Base-by-base conservation (phyloP, 2,888 invertebrate genomes). In the Tinea trinotella region DNA sequence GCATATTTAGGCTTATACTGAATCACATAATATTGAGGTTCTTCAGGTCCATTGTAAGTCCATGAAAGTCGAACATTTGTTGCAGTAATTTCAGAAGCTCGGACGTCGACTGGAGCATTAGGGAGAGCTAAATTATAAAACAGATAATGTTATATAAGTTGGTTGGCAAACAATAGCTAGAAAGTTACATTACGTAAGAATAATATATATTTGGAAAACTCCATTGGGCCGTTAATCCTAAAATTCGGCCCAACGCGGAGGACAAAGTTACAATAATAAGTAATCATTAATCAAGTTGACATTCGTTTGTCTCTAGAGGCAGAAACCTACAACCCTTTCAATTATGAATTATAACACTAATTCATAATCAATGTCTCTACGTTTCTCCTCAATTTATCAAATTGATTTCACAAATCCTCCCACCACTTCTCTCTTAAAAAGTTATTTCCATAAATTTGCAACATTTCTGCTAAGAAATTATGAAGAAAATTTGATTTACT, bases 1-100 rank as follows among this genome's bases (percentile, higher is more conserved):
- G 96, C 95, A 77, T 93, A 94, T 87, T 96, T 97, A 48, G 96
- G 96, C 76, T 97, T 97, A 88, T 97, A 98, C 79, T 97, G 96
- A 66, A 99, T 95, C 62, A 97, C 95, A 84, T 97, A 99, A 76
- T 97, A 97, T 67, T 93, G 93, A n/a, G 97, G 90, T 66, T 97
- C 96, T 68, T 95, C 94, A 0, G 93, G 90, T 10, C 93, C 92
- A 65, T 92, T 93, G 81, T 96, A 96, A 0, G 94, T 92, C 99
- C 99, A 99, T 10, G 94, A 92, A 56, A 99, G 87, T 54, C 96
- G 90, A 18, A 99, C 96, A 1, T 97, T 95, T 15, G 95, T 95
- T 5, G 98, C 95, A 2, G 97, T 97, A 62, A 98, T 94, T 75
- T 98, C 98, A 1, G 96, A 95, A 20, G 96, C 93, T 64, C 92